phyloP scores from a whole-genome alignment of 2,113 vertebrate genomes.

The Percina caprodes region DNA sequence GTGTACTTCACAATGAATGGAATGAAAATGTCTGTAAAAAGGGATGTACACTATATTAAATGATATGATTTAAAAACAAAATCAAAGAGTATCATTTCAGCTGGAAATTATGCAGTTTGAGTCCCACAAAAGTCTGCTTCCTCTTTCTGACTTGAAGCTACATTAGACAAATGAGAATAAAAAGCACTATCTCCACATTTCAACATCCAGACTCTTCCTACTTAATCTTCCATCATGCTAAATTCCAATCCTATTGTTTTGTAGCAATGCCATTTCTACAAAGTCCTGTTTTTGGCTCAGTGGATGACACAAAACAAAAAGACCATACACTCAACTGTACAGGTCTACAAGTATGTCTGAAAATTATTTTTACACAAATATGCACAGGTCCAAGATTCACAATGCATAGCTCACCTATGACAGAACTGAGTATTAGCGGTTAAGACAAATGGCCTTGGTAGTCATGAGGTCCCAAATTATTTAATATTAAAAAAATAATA shows the following conservation, averaged over 20 bases:
- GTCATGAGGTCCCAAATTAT: slow-evolving; percentile 59
- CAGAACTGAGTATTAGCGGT: slow-evolving; percentile 69
- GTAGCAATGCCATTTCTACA: slow-evolving; percentile 8
- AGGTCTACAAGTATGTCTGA: slow-evolving; percentile 39
- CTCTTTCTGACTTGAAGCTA: slow-evolving; percentile 60
- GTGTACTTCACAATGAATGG: slow-evolving; percentile 66
- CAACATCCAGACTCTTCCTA: slow-evolving; percentile 2
- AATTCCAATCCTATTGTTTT: slow-evolving; percentile 6
- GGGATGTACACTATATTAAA: slow-evolving; percentile 61
- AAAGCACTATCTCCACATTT: slow-evolving; percentile 13
- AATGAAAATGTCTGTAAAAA: slow-evolving; percentile 74
- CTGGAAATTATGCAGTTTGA: slow-evolving; percentile 21
- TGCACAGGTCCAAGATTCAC: slow-evolving; percentile 79
- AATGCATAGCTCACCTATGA: slow-evolving; percentile 82
- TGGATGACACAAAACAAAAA: slow-evolving; percentile 41
- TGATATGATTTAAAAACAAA: slow-evolving; percentile 53
- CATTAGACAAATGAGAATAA: slow-evolving; percentile 10
- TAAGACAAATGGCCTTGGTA: slow-evolving; percentile 79
- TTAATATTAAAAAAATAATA: slow-evolving; percentile 17
- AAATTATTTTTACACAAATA: slow-evolving; percentile 52
- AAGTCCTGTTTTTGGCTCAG: slow-evolving; percentile 64
- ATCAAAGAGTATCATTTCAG: slow-evolving; percentile 34
- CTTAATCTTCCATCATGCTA: neutral
- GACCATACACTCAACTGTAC: slow-evolving; percentile 56
- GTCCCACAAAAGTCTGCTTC: slow-evolving; percentile 32